Evolutionary conservation across 2,888 invertebrate species (phyloP), one percentile per base, ranked within the genome.

Genomic region (Ellobium chinense): DNA sequence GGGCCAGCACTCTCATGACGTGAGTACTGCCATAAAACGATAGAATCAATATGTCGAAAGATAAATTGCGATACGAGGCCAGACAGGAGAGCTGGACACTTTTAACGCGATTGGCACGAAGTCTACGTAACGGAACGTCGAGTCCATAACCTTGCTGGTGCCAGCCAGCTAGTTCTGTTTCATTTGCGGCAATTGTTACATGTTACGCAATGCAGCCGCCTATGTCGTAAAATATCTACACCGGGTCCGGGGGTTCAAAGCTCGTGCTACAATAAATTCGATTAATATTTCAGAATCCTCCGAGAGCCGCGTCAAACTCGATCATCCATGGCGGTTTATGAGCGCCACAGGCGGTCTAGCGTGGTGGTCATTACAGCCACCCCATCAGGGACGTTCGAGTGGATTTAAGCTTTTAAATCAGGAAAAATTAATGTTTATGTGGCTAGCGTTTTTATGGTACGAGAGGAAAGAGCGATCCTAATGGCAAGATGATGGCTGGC

Each of bases 381-480:
- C 7, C 60, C n/a, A 60, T n/a, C 7, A 31, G 65, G 65, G 65
- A 65, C 27, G 31, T 9, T 21, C 2, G 27, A 31, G 31, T 29
- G 7, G 65, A 21, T 65, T 24, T 65, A 65, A 65, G 65, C 27
- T 29, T 65, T 65, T 29, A 65, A 65, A 65, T 31, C 65, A 65
- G 65, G 65, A 65, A 65, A 65, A 29, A 65, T 65, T 65, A 21
- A 65, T 65, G 12, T 65, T 65, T 65, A 65, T 31, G 65, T 12
- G 65, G 9, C 31, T 31, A 7, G 14, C 7, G 14, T 21, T 21
- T 60, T 60, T 60, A 60, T 60, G 5, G 60, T 60, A 7, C 9
- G n/a, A 24, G n/a, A 24, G 60, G n/a, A 60, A 60, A 14, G 27
- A n/a, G 12, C 27, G n/a, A 7, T 7, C 5, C 9, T 60, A 60